Conservation (phyloP, 2,888 invertebrate species). For the Eupelmus urozonus region DNA sequence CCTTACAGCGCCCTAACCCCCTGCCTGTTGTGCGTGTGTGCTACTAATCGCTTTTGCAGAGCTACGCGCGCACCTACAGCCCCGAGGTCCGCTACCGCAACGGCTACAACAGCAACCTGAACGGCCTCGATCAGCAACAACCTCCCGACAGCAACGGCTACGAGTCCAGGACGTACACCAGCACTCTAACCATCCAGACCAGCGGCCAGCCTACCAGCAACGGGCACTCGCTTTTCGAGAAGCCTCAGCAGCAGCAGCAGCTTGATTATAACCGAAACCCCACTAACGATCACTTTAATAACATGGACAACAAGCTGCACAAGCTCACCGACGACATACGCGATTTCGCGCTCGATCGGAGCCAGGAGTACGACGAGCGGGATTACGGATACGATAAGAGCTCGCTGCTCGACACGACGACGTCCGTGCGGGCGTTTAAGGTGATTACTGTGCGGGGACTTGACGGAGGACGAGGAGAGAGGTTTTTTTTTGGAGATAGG, state of each 20-base stretch:
- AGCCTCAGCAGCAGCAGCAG: neutral
- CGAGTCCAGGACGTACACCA: conserved; percentile 73
- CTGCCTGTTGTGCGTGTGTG: conserved; percentile 61
- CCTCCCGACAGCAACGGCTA: conserved; percentile 36
- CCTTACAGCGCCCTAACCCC: neutral
- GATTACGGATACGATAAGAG: conserved; percentile 19
- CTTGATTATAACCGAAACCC: conserved; percentile 55
- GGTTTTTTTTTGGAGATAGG: neutral
- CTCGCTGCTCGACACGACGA: conserved; percentile 38
- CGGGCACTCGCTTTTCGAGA: neutral
- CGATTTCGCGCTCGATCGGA: conserved; percentile 63
- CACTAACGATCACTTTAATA: conserved; percentile 56
- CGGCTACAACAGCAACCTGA: conserved; percentile 47
- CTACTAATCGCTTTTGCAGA: conserved; percentile 74
- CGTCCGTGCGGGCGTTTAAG: conserved; percentile 49
- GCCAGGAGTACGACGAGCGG: conserved; percentile 35
- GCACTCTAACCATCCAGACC: conserved; percentile 74
- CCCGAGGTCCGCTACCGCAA: conserved; percentile 59
- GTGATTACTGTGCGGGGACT: conserved; percentile 44
- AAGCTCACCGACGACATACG: conserved; percentile 62
- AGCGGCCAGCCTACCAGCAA: conserved; percentile 32
- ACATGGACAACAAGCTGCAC: conserved; percentile 62
- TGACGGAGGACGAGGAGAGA: neutral
- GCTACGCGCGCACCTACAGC: conserved; percentile 66
- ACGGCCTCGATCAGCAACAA: too few relatives aligned